A percentile compares a stretch with the other conserved stretches of the same genome.
These are phyloP conservation scores for Microctenopoma stevenorrisi DNA, from an alignment of 2,797 vertebrate species.

Conservation along the genomic window DNA sequence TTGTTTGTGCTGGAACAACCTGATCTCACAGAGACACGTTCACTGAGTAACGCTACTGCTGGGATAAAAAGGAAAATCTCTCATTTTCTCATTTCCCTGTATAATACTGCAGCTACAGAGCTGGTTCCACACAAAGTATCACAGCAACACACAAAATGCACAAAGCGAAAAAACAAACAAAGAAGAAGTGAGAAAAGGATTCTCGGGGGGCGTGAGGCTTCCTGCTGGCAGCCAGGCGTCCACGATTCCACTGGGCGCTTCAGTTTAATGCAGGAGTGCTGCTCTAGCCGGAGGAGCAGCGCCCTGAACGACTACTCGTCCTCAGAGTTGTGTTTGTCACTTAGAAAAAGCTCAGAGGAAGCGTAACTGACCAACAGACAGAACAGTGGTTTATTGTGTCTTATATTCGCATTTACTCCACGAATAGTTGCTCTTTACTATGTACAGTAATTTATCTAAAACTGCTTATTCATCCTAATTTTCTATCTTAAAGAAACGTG, in stretches of 20 bases:
- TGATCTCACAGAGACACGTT: constrained; percentile 16
- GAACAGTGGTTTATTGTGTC: constrained; percentile 69
- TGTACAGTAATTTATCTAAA: constrained; percentile 95
- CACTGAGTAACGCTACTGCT: constrained; percentile 36
- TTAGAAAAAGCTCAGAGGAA: constrained; percentile 47
- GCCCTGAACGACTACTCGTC: constrained; percentile 20
- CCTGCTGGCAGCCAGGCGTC: constrained; percentile 24
- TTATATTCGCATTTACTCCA: constrained; percentile 83
- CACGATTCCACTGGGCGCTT: constrained; percentile 3
- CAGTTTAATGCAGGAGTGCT: constrained; percentile 28
- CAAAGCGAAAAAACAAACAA: constrained; percentile 20
- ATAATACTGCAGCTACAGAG: constrained; percentile 67
- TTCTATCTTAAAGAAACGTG: constrained; percentile 37
- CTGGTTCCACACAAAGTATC: constrained; percentile 45
- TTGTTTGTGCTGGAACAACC: constrained; percentile 30
- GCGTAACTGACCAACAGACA: constrained; percentile 48
- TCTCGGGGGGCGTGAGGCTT: constrained; percentile 3
- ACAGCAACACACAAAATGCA: constrained; percentile 49
- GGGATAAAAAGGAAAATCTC: constrained; percentile 10
- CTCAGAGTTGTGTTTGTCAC: constrained; percentile 15
- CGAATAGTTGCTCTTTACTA: constrained; percentile 77
- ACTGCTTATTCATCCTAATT: constrained; percentile 78
- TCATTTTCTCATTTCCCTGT: constrained; percentile 26
- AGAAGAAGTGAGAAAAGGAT: neutral
- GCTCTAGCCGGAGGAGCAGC: constrained; percentile 35